These are phyloP conservation scores for Zaprionus tsacasi DNA, from an alignment of 1,140 invertebrate species.

Conservation along the genomic window DNA sequence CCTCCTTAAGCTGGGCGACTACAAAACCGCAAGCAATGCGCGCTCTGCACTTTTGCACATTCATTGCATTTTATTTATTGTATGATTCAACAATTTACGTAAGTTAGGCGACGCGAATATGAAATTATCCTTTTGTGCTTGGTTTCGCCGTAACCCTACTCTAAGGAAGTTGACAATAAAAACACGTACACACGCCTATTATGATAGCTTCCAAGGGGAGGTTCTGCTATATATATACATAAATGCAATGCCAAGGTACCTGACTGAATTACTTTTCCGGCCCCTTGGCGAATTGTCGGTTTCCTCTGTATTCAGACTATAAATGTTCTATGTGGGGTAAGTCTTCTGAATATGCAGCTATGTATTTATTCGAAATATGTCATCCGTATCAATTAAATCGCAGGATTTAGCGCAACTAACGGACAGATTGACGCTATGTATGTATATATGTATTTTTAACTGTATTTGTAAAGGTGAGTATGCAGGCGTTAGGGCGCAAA, in stretches of 20 bases:
- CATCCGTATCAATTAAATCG: conserved; percentile 19
- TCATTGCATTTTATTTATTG: conserved; percentile 70
- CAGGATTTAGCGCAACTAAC: conserved; percentile 13
- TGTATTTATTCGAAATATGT: background rate
- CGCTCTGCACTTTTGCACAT: conserved; percentile 61
- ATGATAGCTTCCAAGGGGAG: conserved; percentile 37
- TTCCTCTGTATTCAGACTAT: conserved; percentile 34
- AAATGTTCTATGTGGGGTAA: background rate
- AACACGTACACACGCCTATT: conserved; percentile 58
- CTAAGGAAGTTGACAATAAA: conserved; percentile 55
- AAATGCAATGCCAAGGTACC: conserved; percentile 54
- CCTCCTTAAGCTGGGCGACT: background rate
- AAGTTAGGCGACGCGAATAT: conserved; percentile 66
- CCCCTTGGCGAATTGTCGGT: conserved; percentile 50
- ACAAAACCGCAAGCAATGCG: conserved; percentile 44
- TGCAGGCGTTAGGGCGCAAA: conserved; percentile 20
- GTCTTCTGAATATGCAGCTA: conserved; percentile 9
- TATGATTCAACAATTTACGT: conserved; percentile 72
- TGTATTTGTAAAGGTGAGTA: conserved; percentile 1
- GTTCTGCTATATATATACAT: conserved; percentile 24
- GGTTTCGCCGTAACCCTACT: background rate
- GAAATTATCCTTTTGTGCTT: conserved; percentile 64
- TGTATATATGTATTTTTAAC: background rate
- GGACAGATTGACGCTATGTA: background rate
- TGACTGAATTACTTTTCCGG: conserved; percentile 49